Evolutionary conservation across 2,113 vertebrate genomes (phyloP).

Genomic region (pig (Sus scrofa)): DNA sequence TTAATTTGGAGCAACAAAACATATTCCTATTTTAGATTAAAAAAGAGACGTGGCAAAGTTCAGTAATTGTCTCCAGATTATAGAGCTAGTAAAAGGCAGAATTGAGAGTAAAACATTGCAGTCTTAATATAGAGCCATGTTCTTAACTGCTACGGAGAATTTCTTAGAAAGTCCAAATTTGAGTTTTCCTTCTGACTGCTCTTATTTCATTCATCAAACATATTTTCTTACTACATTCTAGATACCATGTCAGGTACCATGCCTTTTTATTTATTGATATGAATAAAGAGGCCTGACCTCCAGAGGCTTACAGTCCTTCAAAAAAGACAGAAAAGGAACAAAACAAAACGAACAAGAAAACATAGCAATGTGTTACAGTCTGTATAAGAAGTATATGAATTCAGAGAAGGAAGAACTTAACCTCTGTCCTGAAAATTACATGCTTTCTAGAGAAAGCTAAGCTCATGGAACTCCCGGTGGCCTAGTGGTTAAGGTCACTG

Average conservation of each 20-base stretch:
- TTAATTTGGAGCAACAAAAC: background rate
- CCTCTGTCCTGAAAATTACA: background rate
- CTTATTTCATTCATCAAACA: background rate
- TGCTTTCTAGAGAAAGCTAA: background rate
- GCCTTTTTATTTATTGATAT: background rate
- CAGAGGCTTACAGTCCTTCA: background rate
- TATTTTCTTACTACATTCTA: background rate
- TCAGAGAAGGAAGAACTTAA: background rate
- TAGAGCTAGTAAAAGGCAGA: background rate
- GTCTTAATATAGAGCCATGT: background rate
- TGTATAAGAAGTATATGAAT: background rate
- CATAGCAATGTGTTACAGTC: background rate
- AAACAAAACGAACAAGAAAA: background rate
- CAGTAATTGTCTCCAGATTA: background rate
- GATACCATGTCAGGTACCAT: background rate
- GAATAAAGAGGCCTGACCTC: background rate
- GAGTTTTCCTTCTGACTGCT: background rate
- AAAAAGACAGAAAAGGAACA: background rate
- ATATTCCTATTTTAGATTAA: background rate
- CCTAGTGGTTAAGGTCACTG: too few relatives aligned
- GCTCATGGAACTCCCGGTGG: background rate
- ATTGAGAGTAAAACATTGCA: background rate
- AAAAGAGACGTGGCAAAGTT: background rate
- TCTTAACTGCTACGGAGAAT: background rate
- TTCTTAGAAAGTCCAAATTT: background rate